These are phyloP conservation scores for Canis aureus DNA, from an alignment of 2,113 vertebrate species.

Conservation along the genomic window DNA sequence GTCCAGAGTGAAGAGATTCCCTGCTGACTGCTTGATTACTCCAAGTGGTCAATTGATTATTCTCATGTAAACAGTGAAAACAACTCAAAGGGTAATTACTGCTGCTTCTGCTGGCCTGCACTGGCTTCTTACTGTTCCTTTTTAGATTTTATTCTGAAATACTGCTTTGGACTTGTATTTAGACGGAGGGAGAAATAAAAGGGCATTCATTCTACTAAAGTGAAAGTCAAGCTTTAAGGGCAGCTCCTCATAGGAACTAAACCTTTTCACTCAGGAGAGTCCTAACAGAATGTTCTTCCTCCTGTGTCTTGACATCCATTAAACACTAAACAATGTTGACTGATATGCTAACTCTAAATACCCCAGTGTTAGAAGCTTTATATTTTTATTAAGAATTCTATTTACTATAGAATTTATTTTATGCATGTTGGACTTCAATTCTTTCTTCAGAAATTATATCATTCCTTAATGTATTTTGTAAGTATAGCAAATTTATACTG, in stretches of 20 bases:
- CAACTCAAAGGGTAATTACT: neutral
- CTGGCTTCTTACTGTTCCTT: neutral
- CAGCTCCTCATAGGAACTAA: neutral
- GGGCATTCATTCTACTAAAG: neutral
- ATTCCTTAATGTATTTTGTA: neutral
- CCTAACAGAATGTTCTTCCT: neutral
- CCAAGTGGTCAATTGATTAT: neutral
- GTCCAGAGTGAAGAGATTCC: neutral
- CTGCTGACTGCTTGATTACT: neutral
- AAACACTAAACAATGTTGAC: neutral
- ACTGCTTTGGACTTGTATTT: neutral
- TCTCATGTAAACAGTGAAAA: neutral
- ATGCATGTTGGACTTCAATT: neutral
- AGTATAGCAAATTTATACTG: neutral
- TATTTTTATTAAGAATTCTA: neutral
- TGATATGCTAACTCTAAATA: neutral
- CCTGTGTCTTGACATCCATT: neutral
- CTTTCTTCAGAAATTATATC: neutral
- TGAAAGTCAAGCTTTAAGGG: neutral
- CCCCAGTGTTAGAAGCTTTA: neutral
- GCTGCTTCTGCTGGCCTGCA: neutral
- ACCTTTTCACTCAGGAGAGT: neutral
- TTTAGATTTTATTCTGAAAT: neutral
- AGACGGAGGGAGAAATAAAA: neutral
- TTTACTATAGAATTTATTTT: neutral